These are phyloP conservation scores for Spisula subtruncata DNA, from an alignment of 2,888 invertebrate species.

Conservation along the genomic window DNA sequence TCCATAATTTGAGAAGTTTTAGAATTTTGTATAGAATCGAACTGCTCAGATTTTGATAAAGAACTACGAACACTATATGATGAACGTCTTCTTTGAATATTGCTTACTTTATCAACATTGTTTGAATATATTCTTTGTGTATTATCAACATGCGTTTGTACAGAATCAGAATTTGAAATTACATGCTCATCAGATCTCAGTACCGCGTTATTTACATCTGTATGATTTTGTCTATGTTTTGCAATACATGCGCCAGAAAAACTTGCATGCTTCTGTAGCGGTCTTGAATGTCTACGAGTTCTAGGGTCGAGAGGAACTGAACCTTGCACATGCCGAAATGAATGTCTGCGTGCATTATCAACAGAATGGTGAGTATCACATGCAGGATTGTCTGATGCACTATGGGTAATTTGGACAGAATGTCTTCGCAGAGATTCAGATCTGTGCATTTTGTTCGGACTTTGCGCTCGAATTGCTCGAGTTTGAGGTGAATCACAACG, in stretches of 20 bases:
- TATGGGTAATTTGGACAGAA: constrained; percentile 47
- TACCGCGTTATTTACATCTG: constrained; percentile 41
- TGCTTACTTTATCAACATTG: background rate
- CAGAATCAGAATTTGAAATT: constrained; percentile 37
- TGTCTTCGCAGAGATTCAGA: constrained; percentile 66
- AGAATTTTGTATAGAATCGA: constrained; percentile 2
- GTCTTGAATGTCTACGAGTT: constrained; percentile 27
- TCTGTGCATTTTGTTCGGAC: constrained; percentile 42
- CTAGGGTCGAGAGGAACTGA: constrained; percentile 28
- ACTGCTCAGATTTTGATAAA: constrained; percentile 35
- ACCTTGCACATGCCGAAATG: constrained; percentile 49
- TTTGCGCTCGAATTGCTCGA: constrained; percentile 56
- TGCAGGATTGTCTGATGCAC: constrained; percentile 28
- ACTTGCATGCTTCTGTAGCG: constrained; percentile 57
- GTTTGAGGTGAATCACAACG: constrained; percentile 67
- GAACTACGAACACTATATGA: constrained; percentile 31
- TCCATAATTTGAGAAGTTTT: constrained; percentile 51
- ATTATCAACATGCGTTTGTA: constrained; percentile 25
- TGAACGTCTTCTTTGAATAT: constrained; percentile 11
- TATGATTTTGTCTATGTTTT: constrained; percentile 54
- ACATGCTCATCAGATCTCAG: constrained; percentile 46
- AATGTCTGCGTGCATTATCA: constrained; percentile 39
- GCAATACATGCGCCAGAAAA: constrained; percentile 48
- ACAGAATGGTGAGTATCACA: constrained; percentile 34
- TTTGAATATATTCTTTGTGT: constrained; percentile 4